phyloP scores from a whole-genome alignment of 2,113 vertebrate genomes.

The Sebastes fasciatus region DNA sequence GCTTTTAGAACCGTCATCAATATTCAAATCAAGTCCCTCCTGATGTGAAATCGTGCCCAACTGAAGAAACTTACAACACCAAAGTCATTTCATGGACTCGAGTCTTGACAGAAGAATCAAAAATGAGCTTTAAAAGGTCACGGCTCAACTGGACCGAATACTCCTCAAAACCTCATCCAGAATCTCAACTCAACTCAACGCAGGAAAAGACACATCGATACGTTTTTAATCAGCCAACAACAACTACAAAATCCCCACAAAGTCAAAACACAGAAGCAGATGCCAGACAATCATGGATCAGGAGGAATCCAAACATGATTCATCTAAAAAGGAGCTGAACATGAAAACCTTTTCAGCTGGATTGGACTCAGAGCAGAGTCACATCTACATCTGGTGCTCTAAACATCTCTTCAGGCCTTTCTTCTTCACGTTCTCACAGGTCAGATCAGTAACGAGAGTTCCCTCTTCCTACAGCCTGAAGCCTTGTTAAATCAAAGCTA shows the following conservation, averaged over 20 bases:
- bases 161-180: not conserved
- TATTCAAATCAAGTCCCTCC: not conserved
- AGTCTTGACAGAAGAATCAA: not conserved
- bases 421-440: not conserved
- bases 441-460: not conserved
- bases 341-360: not conserved
- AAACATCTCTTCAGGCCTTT: too few relatives aligned
- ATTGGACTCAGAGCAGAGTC: too few relatives aligned
- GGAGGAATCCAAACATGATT: not conserved
- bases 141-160: not conserved
- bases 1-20: not conserved
- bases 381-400: too few relatives aligned
- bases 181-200: not conserved
- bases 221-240: not conserved
- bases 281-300: not conserved
- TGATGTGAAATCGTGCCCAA: not conserved
- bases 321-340: not conserved
- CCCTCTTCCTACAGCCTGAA: not conserved
- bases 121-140: not conserved
- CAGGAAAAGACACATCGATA: not conserved
- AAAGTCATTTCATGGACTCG: not conserved
- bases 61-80: not conserved
- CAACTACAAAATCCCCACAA: not conserved
- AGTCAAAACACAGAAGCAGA: not conserved
- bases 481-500: not conserved